Evolutionary conservation across 2,113 vertebrate species (phyloP), one percentile per base, ranked within the genome.

Genomic region (Cercopithecus mona): DNA sequence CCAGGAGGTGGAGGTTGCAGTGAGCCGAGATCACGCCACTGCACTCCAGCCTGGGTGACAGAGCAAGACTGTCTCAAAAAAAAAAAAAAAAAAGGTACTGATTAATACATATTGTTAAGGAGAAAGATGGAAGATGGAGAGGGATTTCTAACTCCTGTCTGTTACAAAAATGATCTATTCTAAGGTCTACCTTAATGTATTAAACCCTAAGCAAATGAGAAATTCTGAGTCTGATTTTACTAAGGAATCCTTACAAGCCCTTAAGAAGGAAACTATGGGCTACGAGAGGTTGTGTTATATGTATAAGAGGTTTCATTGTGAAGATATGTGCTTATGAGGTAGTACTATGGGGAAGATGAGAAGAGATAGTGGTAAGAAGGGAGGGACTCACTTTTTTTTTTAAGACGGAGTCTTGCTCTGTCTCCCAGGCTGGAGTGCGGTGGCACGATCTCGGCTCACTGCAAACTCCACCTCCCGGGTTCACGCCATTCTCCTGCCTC

Each of bases 171-270:
- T 35, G 78, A 35, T 45, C n/a, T 96, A 14, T 48, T 95, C 48
- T 91, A 84, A 72, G 16, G 16, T 73, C 2, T 86, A 11, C 10
- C 9, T 92, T 89, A 64, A 82, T 82, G 68, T 89, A 68, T 95
- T 90, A 92, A 94, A 88, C 17, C 18, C 18, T 66, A 93, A 93
- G 52, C 25, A 81, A 75, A 23, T 20, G 12, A 64, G 57, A 84
- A 85, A 61, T 85, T 93, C 55, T 78, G n/a, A n/a, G 13, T 91
- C 38, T 91, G 40, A 61, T 78, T 96, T 96, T 92, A 93, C 45
- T 40, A 82, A 78, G 23, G 70, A 52, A 59, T 76, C 38, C 57
- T 72, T 80, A 12, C 3, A 57, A 64, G 25, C 14, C 16, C 11
- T 78, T 91, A 68, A 93, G 68, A 90, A 94, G 70, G 73, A 87